phyloP scores from a whole-genome alignment of 2,113 vertebrate genomes.

The Lepus europaeus region DNA sequence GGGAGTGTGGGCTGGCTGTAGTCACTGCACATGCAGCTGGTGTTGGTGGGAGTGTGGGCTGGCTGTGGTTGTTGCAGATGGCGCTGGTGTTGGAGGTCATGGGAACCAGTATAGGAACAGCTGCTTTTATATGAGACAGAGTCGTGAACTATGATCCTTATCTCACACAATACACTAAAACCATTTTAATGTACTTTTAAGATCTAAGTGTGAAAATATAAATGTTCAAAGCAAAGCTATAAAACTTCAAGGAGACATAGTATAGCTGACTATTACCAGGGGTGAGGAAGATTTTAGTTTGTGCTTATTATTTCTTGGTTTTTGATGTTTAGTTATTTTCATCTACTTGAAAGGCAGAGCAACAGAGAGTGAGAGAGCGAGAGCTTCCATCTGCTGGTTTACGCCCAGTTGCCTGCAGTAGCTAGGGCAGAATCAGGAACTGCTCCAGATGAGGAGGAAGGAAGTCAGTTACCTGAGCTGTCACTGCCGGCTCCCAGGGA shows the following conservation, averaged over 20 bases:
- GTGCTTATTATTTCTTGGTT: too few species aligned
- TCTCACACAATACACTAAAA: background rate
- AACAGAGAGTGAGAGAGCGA: too few species aligned
- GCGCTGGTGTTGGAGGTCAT: background rate
- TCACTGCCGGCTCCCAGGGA: too few species aligned
- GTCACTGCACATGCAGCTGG: background rate
- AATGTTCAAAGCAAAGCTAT: constrained; percentile 34
- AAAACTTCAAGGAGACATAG: background rate
- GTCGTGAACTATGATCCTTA: constrained; percentile 4
- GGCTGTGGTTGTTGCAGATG: too few species aligned
- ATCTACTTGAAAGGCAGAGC: too few species aligned
- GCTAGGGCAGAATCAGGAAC: too few species aligned
- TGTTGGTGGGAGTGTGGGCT: too few species aligned
- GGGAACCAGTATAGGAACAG: background rate
- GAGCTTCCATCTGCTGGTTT: too few species aligned
- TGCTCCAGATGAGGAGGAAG: too few species aligned
- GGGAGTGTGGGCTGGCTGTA: background rate
- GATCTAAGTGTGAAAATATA: background rate
- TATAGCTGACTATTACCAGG: background rate
- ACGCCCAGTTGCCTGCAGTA: too few species aligned
- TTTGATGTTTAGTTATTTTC: too few species aligned
- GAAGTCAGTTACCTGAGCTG: too few species aligned
- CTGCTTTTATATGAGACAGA: background rate
- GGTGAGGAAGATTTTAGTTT: background rate
- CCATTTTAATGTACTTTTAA: background rate